Conservation (phyloP, 2,888 invertebrate species). For the Andrena bicolor region DNA sequence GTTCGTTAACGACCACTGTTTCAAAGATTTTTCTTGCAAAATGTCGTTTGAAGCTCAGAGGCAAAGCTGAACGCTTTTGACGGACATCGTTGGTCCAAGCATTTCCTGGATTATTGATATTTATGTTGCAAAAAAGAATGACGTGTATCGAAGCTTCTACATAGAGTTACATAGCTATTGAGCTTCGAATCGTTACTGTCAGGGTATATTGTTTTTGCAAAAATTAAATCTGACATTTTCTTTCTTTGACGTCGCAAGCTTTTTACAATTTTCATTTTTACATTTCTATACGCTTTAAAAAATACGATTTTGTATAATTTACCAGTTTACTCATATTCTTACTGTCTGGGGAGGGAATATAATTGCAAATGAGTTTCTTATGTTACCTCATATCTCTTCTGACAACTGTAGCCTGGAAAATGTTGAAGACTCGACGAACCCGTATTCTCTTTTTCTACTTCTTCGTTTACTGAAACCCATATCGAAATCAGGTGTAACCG, state of each 20-base stretch:
- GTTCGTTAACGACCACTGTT: background rate
- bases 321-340: too few species aligned
- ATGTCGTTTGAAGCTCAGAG: background rate
- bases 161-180: background rate
- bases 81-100: background rate
- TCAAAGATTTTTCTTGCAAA: background rate
- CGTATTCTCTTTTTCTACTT: background rate
- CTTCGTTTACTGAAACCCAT: conserved; percentile 46
- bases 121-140: conserved; percentile 6
- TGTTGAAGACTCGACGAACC: conserved; percentile 30
- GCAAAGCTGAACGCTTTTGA: background rate
- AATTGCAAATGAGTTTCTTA: background rate
- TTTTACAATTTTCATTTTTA: background rate
- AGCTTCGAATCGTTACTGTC: background rate
- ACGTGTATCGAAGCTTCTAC: conserved; percentile 11
- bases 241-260: background rate
- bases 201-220: background rate
- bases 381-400: conserved; percentile 60
- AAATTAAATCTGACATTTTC: background rate
- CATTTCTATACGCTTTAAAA: background rate
- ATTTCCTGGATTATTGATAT: background rate
- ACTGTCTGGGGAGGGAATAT: background rate
- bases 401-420: conserved; percentile 5
- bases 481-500: background rate
- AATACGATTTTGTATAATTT: background rate